Percentiles rank a stretch among this genome's conserved stretches.
These are phyloP conservation scores for Helogale parvula DNA, from an alignment of 2,113 vertebrate species.

Conservation along the genomic window DNA sequence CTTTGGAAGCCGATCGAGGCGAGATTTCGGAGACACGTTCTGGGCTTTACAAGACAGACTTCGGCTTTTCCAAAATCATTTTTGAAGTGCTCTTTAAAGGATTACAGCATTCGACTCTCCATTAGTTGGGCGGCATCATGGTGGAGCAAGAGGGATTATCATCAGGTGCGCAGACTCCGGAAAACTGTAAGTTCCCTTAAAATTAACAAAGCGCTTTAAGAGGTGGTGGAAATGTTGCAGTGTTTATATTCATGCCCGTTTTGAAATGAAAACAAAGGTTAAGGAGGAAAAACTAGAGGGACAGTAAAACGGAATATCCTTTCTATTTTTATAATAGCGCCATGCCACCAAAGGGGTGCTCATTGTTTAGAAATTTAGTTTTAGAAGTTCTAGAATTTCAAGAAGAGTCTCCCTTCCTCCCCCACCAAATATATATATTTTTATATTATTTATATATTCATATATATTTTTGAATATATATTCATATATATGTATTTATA, in stretches of 20 bases:
- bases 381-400: constrained; percentile 36
- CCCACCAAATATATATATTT: too few species aligned
- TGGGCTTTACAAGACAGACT: constrained; percentile 49
- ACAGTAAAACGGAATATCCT: not conserved
- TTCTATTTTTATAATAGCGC: not conserved
- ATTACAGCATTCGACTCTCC: not conserved
- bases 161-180: not conserved
- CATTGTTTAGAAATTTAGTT: not conserved
- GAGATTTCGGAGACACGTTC: constrained; percentile 64
- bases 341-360: not conserved
- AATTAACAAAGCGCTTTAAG: not conserved
- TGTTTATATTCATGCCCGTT: not conserved
- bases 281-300: not conserved
- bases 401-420: not conserved
- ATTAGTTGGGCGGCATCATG: constrained; percentile 21
- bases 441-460: too few species aligned
- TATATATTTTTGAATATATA: too few species aligned
- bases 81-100: constrained; percentile 48
- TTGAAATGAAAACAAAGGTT: not conserved
- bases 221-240: not conserved
- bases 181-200: constrained; percentile 72
- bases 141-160: constrained; percentile 68
- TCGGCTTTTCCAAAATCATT: constrained; percentile 46
- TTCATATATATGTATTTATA: too few species aligned
- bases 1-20: constrained; percentile 58